Conservation (phyloP, 1,140 invertebrate species). For the Hylaeus anthracinus region DNA sequence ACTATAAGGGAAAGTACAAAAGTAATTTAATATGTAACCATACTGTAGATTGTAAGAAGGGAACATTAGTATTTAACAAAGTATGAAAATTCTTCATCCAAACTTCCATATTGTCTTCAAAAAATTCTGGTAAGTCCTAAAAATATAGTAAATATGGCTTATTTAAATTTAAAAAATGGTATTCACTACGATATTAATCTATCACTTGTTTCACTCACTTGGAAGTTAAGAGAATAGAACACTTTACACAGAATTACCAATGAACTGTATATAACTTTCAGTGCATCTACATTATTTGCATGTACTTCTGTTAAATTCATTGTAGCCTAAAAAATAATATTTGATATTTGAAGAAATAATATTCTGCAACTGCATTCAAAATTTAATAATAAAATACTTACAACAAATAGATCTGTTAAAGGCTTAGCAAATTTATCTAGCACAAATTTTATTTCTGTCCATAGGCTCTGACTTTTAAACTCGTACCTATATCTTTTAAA, state of each 20-base stretch:
- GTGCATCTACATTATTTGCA: constrained; percentile 88
- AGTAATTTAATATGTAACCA: constrained; percentile 57
- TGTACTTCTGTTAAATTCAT: constrained; percentile 91
- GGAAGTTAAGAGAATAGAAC: constrained; percentile 97
- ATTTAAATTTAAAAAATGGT: constrained; percentile 1
- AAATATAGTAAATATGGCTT: constrained; percentile 7
- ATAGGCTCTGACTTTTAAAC: constrained; percentile 96
- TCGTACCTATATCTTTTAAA: constrained; percentile 98
- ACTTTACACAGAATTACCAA: constrained; percentile 96
- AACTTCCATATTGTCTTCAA: constrained; percentile 97
- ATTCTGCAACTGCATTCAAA: not conserved
- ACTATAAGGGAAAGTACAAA: constrained; percentile 4
- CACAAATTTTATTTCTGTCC: constrained; percentile 98
- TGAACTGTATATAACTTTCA: constrained; percentile 95
- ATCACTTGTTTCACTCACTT: constrained; percentile 81
- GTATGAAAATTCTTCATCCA: constrained; percentile 97
- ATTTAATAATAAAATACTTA: constrained; percentile 78
- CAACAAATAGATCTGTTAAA: constrained; percentile 94
- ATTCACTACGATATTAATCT: not conserved
- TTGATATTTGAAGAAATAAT: constrained; percentile 43
- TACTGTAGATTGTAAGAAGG: constrained; percentile 85
- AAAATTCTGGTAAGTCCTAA: constrained; percentile 97
- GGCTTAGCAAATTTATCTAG: constrained; percentile 96
- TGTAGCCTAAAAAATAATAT: constrained; percentile 85
- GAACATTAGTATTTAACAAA: constrained; percentile 90